Evolutionary conservation across 2,888 invertebrate species (phyloP), one percentile per base, ranked within the genome.

Genomic region (Hesperia comma): DNA sequence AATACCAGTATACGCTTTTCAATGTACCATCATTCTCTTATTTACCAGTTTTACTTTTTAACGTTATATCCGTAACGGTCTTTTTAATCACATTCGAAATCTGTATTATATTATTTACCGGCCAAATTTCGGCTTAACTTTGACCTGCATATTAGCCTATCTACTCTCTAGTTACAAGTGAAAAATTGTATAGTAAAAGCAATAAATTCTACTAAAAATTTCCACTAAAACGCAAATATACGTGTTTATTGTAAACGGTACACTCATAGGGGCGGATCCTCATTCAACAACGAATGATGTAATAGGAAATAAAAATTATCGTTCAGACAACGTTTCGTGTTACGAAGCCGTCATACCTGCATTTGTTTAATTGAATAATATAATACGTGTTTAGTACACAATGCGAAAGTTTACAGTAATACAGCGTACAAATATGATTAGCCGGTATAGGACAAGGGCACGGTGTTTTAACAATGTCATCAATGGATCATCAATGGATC

Each of bases 131-230:
- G 37, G 37, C 37, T 8, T 1, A 8, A 12, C 8, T 12, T 8
- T 37, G 12, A 37, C 5, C 26, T 5, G 26, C 5, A 26, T 37
- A 37, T 33, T 10, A 12, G 10, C 1, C 37, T 37, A 10, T 37
- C 37, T 26, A 26, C 3, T 26, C 26, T 10, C 37, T 37, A 37
- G 10, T 37, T 37, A 10, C 2, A 37, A 10, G 12, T 37, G 37
- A 37, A 12, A 37, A 37, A 8, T 37, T 37, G 37, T 12, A 46
- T 17, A 15, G 12, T 17, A 17, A 46, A 46, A 46, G 43, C 17
- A 46, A 46, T 46, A 46, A 15, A 46, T 46, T 46, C 43, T 46
- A 46, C 43, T 46, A 46, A 46, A 46, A 46, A 46, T 8, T 41
- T 46, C 12, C 17, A 46, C 43, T 46, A 46, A 7, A 15, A 46